These are phyloP conservation scores for Clostera curtula DNA, from an alignment of 2,888 invertebrate genomes.

Conservation along the genomic window DNA sequence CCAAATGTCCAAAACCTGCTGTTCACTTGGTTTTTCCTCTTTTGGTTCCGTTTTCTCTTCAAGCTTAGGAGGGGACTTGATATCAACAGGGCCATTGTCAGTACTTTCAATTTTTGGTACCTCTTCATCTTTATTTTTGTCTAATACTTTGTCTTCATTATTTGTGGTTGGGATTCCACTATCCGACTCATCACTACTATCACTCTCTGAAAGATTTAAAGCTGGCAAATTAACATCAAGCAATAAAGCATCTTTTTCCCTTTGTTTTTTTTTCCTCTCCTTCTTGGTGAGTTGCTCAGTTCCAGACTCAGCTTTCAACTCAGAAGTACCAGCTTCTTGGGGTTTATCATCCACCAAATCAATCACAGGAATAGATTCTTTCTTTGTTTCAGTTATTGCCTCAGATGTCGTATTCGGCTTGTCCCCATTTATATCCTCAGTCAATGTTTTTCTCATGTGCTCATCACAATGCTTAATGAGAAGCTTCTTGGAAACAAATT, in stretches of 20 bases:
- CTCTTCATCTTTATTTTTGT: constrained; percentile 26
- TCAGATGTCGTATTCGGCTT: constrained; percentile 32
- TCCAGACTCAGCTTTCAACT: constrained; percentile 42
- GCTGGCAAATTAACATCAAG: constrained; percentile 81
- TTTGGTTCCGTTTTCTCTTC: constrained; percentile 38
- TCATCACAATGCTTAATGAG: constrained; percentile 80
- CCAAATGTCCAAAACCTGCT: constrained; percentile 82
- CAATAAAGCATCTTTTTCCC: constrained; percentile 64
- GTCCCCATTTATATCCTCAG: constrained; percentile 42
- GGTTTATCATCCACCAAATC: constrained; percentile 54
- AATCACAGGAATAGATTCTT: constrained; percentile 48
- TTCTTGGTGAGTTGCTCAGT: constrained; percentile 53
- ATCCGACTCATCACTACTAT: constrained; percentile 82
- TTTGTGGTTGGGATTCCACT: constrained; percentile 38
- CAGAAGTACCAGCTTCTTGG: constrained; percentile 43
- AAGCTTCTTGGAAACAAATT: constrained; percentile 88
- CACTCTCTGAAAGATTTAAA: constrained; percentile 88
- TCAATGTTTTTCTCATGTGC: constrained; percentile 66
- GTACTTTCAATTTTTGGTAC: constrained; percentile 17
- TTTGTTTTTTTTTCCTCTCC: constrained; percentile 60
- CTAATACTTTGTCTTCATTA: constrained; percentile 33
- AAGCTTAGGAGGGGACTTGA: constrained; percentile 21
- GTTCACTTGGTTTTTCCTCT: constrained; percentile 72
- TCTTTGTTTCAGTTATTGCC: constrained; percentile 36
- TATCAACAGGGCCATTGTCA: constrained; percentile 13